phyloP scores from a whole-genome alignment of 2,888 invertebrate species.

The Eilema caniola region DNA sequence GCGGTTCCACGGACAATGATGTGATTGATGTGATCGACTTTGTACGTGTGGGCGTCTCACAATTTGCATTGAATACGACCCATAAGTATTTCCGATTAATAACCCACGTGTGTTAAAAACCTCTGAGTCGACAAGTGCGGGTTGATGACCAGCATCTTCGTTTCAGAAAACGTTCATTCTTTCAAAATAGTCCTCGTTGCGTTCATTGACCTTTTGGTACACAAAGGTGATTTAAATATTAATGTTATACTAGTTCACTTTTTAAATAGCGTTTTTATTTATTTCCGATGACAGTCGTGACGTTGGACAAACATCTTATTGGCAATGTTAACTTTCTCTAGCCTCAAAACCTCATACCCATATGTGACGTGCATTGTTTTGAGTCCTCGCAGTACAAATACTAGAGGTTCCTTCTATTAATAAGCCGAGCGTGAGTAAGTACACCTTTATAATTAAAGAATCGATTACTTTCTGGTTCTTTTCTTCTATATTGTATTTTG shows the following conservation, averaged over 20 bases:
- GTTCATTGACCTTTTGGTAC: constrained; percentile 21
- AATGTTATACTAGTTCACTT: constrained; percentile 33
- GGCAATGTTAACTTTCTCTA: constrained; percentile 85
- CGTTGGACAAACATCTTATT: constrained; percentile 70
- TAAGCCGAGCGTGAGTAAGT: constrained; percentile 33
- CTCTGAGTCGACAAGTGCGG: constrained; percentile 50
- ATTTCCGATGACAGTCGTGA: constrained; percentile 58
- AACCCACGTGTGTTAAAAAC: constrained; percentile 65
- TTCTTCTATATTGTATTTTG: neutral
- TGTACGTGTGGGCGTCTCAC: constrained; percentile 69
- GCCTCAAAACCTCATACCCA: constrained; percentile 83
- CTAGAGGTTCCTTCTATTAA: constrained; percentile 52
- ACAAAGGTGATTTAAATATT: neutral
- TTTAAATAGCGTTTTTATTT: constrained; percentile 45
- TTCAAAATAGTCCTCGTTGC: constrained; percentile 14
- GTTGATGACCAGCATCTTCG: constrained; percentile 63
- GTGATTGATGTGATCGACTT: constrained; percentile 78
- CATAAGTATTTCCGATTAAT: constrained; percentile 71
- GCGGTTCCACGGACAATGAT: constrained; percentile 65
- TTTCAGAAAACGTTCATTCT: constrained; percentile 7
- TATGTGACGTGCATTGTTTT: constrained; percentile 77
- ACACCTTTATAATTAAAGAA: constrained; percentile 7
- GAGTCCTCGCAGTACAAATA: constrained; percentile 64
- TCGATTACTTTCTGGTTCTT: neutral
- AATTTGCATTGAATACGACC: constrained; percentile 84